Evolutionary conservation across 2,113 vertebrate species (phyloP).

Genomic region (Leucopsar rothschildi): DNA sequence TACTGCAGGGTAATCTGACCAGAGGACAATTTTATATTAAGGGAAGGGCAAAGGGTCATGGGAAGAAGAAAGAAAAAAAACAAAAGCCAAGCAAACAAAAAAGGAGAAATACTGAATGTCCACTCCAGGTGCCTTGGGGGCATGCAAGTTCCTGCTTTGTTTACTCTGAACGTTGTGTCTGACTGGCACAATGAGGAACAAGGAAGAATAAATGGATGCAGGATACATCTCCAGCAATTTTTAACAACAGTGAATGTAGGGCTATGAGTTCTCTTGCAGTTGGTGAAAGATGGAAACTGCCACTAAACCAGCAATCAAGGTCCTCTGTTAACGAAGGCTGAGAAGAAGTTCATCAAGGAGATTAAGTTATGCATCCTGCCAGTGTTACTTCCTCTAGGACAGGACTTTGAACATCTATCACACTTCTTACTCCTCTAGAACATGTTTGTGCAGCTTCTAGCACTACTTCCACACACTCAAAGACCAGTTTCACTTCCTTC

Average conservation of each 20-base stretch:
- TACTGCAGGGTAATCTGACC: constrained; percentile 47
- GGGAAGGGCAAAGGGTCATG: constrained; percentile 26
- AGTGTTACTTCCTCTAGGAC: neutral
- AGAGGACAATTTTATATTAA: constrained; percentile 28
- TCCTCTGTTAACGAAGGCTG: constrained; percentile 30
- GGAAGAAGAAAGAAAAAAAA: constrained; percentile 18
- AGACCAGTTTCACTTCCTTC: neutral
- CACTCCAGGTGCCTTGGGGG: neutral
- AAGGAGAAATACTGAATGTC: constrained; percentile 12
- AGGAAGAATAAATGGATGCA: constrained; percentile 37
- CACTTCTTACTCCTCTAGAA: neutral
- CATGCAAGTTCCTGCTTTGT: constrained; percentile 10
- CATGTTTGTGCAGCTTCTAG: constrained; percentile 16
- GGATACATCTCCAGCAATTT: constrained; percentile 9
- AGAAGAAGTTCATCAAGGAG: constrained; percentile 43
- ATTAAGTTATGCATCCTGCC: neutral
- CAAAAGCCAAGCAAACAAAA: constrained; percentile 18
- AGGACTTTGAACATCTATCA: constrained; percentile 13
- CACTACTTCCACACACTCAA: neutral
- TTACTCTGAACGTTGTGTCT: neutral
- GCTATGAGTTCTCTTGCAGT: constrained; percentile 6
- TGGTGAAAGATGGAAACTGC: constrained; percentile 33
- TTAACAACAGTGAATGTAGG: constrained; percentile 20
- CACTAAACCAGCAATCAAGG: constrained; percentile 34
- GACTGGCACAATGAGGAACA: constrained; percentile 51